Evolutionary conservation across 2,888 invertebrate species (phyloP).

Genomic region (Oegoconia quadripuncta): DNA sequence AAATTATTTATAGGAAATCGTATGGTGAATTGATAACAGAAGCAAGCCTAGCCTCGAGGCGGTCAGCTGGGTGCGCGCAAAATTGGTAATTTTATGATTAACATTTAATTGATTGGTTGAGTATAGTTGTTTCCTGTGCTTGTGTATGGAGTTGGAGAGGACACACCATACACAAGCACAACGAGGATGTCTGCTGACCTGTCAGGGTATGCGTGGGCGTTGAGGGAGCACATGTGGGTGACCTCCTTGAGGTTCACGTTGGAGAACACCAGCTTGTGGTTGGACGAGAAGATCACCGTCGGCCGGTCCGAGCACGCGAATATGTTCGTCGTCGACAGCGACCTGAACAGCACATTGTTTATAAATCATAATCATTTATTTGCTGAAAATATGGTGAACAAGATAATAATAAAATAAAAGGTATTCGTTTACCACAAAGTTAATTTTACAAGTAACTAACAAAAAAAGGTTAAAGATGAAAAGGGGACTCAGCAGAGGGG

Average conservation of each 20-base stretch:
- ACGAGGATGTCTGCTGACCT: slow-evolving; percentile 81
- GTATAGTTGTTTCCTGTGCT: too few species aligned
- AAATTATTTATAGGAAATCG: too few species aligned
- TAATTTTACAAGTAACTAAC: too few species aligned
- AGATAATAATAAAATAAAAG: too few species aligned
- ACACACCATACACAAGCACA: background rate
- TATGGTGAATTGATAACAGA: too few species aligned
- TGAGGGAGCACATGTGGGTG: slow-evolving; percentile 98
- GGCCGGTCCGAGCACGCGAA: slow-evolving; percentile 99
- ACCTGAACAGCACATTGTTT: slow-evolving; percentile 59
- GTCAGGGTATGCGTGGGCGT: slow-evolving; percentile 96
- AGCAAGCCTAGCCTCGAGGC: too few species aligned
- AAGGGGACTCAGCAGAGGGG: background rate
- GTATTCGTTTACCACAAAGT: background rate
- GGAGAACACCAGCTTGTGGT: slow-evolving; percentile 98
- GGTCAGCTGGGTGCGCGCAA: too few species aligned
- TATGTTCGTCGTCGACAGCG: slow-evolving; percentile 95
- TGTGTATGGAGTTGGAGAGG: too few species aligned
- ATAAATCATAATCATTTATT: background rate
- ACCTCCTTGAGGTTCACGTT: slow-evolving; percentile 97
- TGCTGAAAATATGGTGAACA: too few species aligned
- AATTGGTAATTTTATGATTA: too few species aligned
- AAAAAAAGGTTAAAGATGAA: background rate
- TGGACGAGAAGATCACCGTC: slow-evolving; percentile 99
- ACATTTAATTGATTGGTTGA: too few species aligned